Conservation (phyloP, 2,113 vertebrate genomes). For the Irena cyanogastra region DNA sequence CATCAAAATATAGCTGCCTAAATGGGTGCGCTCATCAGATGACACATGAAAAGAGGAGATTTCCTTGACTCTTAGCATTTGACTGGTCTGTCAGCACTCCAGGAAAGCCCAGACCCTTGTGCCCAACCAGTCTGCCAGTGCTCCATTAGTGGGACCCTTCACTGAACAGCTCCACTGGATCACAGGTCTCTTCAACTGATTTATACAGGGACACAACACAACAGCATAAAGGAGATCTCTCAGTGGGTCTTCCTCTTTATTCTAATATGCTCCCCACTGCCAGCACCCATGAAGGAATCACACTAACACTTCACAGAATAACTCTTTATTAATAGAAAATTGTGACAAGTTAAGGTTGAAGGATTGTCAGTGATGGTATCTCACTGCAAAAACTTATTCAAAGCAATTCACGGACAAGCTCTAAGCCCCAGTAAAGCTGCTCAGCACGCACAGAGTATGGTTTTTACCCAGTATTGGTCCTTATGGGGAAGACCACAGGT, state of each 20-base stretch:
- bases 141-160: neutral
- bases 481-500: fast-evolving
- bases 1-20: neutral
- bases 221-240: neutral
- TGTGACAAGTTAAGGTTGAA: neutral
- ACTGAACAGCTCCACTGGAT: neutral
- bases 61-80: neutral
- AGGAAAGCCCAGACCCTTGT: neutral
- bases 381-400: neutral
- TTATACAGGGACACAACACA: neutral
- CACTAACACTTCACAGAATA: neutral
- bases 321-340: neutral
- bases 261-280: neutral
- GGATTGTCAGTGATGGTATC: no score
- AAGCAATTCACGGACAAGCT: neutral
- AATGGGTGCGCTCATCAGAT: neutral
- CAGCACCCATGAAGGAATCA: neutral
- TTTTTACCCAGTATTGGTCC: neutral
- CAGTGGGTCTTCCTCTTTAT: neutral
- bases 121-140: neutral
- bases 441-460: neutral
- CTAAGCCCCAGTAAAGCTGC: neutral
- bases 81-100: neutral
- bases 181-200: neutral
- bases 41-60: neutral